phyloP scores from a whole-genome alignment of 2,888 invertebrate species.

The Stenolophus ochropezus region DNA sequence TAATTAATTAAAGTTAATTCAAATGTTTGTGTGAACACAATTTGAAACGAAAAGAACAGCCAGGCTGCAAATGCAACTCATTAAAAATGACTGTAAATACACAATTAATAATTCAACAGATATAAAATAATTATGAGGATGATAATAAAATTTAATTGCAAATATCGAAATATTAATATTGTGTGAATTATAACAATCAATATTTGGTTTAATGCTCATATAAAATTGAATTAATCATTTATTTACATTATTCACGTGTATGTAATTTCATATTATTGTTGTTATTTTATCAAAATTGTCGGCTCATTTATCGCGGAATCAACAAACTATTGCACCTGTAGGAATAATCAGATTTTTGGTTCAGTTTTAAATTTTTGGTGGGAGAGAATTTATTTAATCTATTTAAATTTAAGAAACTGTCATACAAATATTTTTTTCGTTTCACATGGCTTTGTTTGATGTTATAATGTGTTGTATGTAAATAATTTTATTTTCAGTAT shows the following conservation, averaged over 20 bases:
- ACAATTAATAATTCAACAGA: slow-evolving; percentile 17
- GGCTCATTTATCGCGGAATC: background rate
- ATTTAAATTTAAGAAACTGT: background rate
- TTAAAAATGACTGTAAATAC: background rate
- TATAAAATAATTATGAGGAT: slow-evolving; percentile 12
- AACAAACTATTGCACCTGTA: background rate
- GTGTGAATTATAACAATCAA: slow-evolving; percentile 19
- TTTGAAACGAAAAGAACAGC: background rate
- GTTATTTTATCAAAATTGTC: background rate
- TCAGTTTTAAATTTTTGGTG: background rate
- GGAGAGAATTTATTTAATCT: background rate
- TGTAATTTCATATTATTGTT: slow-evolving; percentile 32
- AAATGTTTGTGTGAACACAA: background rate
- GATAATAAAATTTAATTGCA: slow-evolving; percentile 22
- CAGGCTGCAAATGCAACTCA: background rate
- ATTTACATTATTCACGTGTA: slow-evolving; percentile 10
- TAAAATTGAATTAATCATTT: slow-evolving; percentile 32
- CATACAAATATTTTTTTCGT: background rate
- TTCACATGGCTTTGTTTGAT: too few species aligned
- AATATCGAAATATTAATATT: slow-evolving; percentile 29
- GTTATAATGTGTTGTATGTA: too few species aligned
- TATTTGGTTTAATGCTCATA: slow-evolving; percentile 20
- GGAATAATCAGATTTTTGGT: background rate
- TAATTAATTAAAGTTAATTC: background rate
- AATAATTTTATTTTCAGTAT: too few species aligned